Evolutionary conservation across 1,140 invertebrate species (phyloP).

Genomic region (Drosophila baimaii): DNA sequence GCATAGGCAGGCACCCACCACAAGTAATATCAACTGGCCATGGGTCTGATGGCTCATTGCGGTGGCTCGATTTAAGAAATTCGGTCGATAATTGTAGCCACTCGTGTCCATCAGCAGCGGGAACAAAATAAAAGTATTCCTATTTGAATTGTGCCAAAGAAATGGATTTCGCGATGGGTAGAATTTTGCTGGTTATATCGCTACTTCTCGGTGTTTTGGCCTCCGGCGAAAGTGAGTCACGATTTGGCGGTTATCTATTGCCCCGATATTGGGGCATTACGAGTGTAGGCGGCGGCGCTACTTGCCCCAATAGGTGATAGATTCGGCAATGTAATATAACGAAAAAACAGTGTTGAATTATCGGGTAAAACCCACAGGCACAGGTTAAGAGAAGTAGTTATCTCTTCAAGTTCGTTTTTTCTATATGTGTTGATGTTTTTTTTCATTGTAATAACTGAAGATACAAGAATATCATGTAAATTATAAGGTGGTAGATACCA

Average conservation of each 20-base stretch:
- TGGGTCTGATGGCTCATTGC: slow-evolving; percentile 46
- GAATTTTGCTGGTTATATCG: slow-evolving; percentile 12
- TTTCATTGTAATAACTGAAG: slow-evolving; percentile 5
- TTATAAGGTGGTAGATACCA: not conserved
- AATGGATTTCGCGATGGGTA: slow-evolving; percentile 5
- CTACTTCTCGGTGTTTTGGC: slow-evolving; percentile 12
- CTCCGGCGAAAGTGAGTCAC: slow-evolving; percentile 42
- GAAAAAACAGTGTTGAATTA: not conserved
- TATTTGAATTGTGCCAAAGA: not conserved
- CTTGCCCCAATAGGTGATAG: not conserved
- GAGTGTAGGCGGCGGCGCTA: not conserved
- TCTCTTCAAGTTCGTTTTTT: not conserved
- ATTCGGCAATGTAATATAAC: not conserved
- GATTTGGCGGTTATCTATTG: slow-evolving; percentile 9
- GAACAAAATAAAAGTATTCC: not conserved
- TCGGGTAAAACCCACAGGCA: not conserved
- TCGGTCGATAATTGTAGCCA: slow-evolving; percentile 53
- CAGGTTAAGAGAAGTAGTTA: not conserved
- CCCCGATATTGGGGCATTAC: not conserved
- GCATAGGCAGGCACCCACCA: slow-evolving; percentile 5
- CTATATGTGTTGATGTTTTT: not conserved
- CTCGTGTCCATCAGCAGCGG: too few relatives aligned
- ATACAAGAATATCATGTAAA: not conserved
- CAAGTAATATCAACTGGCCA: slow-evolving; percentile 47
- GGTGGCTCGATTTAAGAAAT: slow-evolving; percentile 37